phyloP scores from a whole-genome alignment of 2,113 vertebrate genomes.

The Colaptes auratus region DNA sequence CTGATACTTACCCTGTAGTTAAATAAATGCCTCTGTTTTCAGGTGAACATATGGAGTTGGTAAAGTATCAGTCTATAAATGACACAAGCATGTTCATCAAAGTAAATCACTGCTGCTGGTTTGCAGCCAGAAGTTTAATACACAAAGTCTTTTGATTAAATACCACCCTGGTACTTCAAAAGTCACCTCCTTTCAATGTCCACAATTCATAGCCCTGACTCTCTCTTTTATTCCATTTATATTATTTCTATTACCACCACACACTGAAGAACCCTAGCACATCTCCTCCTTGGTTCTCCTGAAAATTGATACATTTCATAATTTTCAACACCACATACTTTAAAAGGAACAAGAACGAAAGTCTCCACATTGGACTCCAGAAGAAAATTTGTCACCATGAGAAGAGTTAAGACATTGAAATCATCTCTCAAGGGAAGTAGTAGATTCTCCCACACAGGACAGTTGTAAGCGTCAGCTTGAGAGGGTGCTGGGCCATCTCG shows the following conservation, averaged over 20 bases:
- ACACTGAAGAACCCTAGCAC: background rate
- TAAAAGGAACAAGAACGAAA: background rate
- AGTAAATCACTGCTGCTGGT: background rate
- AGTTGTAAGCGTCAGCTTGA: no score
- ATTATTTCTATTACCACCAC: background rate
- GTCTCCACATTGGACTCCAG: background rate
- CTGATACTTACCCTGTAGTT: background rate
- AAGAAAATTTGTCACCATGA: no score
- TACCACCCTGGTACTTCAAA: background rate
- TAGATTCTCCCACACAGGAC: no score
- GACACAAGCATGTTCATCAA: no score
- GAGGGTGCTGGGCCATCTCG: no score
- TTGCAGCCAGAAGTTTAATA: background rate
- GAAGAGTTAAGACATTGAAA: no score
- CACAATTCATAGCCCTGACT: background rate
- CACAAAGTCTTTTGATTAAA: background rate
- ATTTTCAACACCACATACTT: background rate
- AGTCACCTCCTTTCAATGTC: background rate
- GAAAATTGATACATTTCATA: background rate
- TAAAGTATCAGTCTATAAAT: background rate
- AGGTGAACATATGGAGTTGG: accelerated
- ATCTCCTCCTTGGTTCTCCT: background rate
- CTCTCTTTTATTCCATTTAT: background rate
- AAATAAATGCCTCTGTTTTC: background rate
- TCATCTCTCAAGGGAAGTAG: no score